Conservation (phyloP, 2,888 invertebrate species). For the Aquatica leii region DNA sequence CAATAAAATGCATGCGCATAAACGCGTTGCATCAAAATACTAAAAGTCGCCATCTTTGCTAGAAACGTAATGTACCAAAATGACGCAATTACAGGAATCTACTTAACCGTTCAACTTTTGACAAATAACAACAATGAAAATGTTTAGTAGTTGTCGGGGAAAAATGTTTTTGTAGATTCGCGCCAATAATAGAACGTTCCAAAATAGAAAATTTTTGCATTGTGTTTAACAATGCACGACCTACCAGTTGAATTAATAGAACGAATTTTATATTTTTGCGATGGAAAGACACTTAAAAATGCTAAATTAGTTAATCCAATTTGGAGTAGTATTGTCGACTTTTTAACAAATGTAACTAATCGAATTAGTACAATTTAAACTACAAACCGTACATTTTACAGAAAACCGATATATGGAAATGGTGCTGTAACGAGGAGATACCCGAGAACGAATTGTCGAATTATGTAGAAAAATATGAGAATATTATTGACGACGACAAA, state of each 20-base stretch:
- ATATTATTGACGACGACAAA: slow-evolving; percentile 45
- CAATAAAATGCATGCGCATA: slow-evolving; percentile 21
- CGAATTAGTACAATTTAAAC: no score
- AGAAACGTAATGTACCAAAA: not conserved
- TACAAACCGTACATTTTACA: no score
- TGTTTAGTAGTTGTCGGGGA: no score
- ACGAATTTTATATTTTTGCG: slow-evolving; percentile 54
- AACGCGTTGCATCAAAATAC: not conserved
- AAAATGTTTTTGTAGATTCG: slow-evolving; percentile 4
- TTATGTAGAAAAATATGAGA: slow-evolving; percentile 51
- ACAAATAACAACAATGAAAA: no score
- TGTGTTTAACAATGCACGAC: slow-evolving; percentile 42
- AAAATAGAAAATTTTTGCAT: not conserved
- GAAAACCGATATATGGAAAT: slow-evolving; percentile 56
- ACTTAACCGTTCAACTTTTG: no score
- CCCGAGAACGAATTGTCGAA: slow-evolving; percentile 54
- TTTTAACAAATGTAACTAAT: slow-evolving; percentile 52
- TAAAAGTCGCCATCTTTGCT: slow-evolving; percentile 8
- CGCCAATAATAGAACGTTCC: slow-evolving; percentile 7
- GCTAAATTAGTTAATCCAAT: slow-evolving; percentile 50
- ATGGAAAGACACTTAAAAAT: slow-evolving; percentile 54
- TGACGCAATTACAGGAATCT: no score
- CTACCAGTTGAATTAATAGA: slow-evolving; percentile 58
- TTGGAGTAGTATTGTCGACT: slow-evolving; percentile 52
- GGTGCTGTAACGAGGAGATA: slow-evolving; percentile 56